A percentile compares a stretch with the other conserved stretches of the same genome.
Evolutionary conservation across 2,888 invertebrate species (phyloP).

Genomic region (Sesia bembeciformis): DNA sequence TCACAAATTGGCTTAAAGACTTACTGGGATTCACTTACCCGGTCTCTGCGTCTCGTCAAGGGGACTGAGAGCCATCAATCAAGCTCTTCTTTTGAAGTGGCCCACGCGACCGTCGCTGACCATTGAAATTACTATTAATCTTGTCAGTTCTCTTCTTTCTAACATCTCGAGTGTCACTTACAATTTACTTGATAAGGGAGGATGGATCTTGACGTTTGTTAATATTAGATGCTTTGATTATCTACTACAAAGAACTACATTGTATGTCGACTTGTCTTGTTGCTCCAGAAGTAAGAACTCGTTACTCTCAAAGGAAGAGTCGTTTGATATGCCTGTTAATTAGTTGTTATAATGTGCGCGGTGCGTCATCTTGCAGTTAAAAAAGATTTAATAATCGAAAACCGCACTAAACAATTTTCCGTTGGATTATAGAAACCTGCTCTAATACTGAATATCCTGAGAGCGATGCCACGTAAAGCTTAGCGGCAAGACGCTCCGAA

Average conservation of each 20-base stretch:
- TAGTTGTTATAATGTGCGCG: too few relatives aligned
- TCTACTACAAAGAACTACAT: too few relatives aligned
- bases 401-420: too few relatives aligned
- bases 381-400: too few relatives aligned
- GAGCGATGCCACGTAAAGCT: neutral
- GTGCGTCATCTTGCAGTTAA: too few relatives aligned
- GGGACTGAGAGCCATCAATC: constrained; percentile 39
- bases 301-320: too few relatives aligned
- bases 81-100: constrained; percentile 54
- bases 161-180: constrained; percentile 30
- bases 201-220: neutral
- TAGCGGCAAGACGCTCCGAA: constrained; percentile 31
- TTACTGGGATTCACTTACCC: neutral
- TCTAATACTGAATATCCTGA: too few relatives aligned
- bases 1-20: neutral
- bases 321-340: too few relatives aligned
- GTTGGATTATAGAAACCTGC: too few relatives aligned
- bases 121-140: constrained; percentile 45
- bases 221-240: neutral
- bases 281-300: too few relatives aligned
- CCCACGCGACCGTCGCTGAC: constrained; percentile 33
- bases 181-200: neutral
- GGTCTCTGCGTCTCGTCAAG: constrained; percentile 45
- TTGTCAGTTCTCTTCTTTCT: constrained; percentile 46
- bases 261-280: too few relatives aligned